Evolutionary conservation across 1,140 invertebrate genomes (phyloP), one percentile per base, ranked within the genome.

Genomic region (Atta texana): DNA sequence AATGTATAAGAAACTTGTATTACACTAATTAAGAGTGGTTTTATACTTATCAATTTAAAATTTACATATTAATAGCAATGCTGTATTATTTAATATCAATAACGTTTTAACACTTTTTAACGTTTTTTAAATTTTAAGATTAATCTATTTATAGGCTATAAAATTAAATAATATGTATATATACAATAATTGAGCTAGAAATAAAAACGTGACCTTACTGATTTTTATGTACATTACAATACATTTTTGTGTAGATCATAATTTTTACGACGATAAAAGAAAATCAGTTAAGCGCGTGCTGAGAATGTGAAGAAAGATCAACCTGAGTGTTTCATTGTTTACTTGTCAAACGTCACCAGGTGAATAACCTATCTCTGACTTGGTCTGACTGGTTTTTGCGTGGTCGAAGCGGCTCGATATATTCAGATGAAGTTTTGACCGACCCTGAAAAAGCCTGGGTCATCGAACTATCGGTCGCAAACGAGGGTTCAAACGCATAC

Each of bases 391-490:
- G 84, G 84, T 88, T 88, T 88, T 88, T 81, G 66, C 55, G 68
- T 49, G 78, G 59, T 71, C 76, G 53, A 68, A 69, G 78, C 51
- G 75, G 74, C 57, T 81, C 81, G 24, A 87, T 85, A 71, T 89
- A 90, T 90, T 89, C 88, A 88, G 89, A 91, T 91, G 86, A 91
- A 10, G 89, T 87, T 75, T 68, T 57, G 86, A 10, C 51, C 82
- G 82, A 76, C 82, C 88, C 85, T 89, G 89, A 90, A 88, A 76
- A 75, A 71, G 77, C 57, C 18, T 44, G 55, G 82, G 89, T 89
- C 89, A 68, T 89, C 82, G 88, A 90, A 90, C 89, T 84, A 87
- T 77, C 64, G 69, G 34, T 68, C 63, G 24, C 44, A 55, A 63
- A 66, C 28, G 44, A 31, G 16, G 57, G 21, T 6, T 76, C 55